phyloP scores from a whole-genome alignment of 2,113 vertebrate species.

The Lepus europaeus region DNA sequence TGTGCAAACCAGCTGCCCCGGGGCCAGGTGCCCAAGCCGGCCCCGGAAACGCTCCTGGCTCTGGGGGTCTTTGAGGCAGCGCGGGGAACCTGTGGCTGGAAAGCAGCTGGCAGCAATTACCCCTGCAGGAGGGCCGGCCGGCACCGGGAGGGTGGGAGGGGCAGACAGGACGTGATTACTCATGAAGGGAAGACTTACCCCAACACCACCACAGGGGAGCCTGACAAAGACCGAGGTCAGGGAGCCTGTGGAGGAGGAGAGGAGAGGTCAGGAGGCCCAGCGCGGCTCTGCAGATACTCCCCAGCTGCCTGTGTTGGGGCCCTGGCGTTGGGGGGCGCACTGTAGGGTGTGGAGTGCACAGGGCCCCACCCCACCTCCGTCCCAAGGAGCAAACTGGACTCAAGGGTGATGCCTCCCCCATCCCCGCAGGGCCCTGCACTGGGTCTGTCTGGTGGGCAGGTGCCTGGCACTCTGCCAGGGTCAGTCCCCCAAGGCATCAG shows the following conservation, averaged over 20 bases:
- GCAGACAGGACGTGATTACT: conserved; percentile 90
- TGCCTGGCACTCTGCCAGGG: neutral
- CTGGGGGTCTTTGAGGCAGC: conserved; percentile 79
- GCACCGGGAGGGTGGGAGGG: conserved; percentile 87
- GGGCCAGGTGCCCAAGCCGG: neutral
- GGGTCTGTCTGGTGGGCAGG: neutral
- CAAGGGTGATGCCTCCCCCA: too few species aligned
- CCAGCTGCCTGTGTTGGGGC: too few species aligned
- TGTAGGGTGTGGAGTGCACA: too few species aligned
- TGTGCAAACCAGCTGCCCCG: neutral
- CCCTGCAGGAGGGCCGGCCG: conserved; percentile 88
- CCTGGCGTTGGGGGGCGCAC: too few species aligned
- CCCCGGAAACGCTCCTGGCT: neutral
- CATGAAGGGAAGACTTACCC: conserved; percentile 93
- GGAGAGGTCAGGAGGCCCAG: neutral
- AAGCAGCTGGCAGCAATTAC: conserved; percentile 94
- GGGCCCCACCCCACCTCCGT: too few species aligned
- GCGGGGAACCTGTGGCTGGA: conserved; percentile 82
- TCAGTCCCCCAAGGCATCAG: neutral
- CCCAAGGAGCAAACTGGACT: too few species aligned
- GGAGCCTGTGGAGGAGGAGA: conserved; percentile 89
- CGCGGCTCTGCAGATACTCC: neutral
- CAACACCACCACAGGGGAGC: conserved; percentile 97
- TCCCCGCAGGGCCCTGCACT: neutral
- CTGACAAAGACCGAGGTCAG: conserved; percentile 96